Conservation (phyloP, 1,140 invertebrate species). For the Drosophila athabasca region DNA sequence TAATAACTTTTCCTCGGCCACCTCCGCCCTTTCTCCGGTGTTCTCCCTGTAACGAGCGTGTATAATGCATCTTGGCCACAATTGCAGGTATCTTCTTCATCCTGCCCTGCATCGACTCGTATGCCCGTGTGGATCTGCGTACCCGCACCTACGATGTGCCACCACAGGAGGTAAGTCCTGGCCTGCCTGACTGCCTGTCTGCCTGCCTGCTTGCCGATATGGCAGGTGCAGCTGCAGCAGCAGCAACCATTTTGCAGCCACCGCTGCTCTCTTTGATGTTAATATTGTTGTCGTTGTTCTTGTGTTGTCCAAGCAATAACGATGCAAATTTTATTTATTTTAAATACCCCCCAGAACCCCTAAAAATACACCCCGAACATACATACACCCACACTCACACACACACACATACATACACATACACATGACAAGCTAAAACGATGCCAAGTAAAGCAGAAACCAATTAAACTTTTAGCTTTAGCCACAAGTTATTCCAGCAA, state of each 20-base stretch:
- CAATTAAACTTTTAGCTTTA: slow-evolving; percentile 70
- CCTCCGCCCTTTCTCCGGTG: neutral
- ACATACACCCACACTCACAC: slow-evolving; percentile 2
- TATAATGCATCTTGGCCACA: slow-evolving; percentile 44
- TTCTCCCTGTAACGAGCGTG: slow-evolving; percentile 9
- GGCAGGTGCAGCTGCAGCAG: slow-evolving; percentile 14
- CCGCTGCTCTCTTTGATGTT: slow-evolving; percentile 21
- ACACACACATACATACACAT: slow-evolving; percentile 27
- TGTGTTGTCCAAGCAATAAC: slow-evolving; percentile 31
- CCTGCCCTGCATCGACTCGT: slow-evolving; percentile 96
- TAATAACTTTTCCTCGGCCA: too few species aligned
- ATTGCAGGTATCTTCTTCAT: slow-evolving; percentile 95
- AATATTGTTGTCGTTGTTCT: slow-evolving; percentile 55
- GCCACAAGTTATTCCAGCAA: slow-evolving; percentile 62
- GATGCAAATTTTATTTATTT: slow-evolving; percentile 49
- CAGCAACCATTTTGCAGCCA: slow-evolving; percentile 23
- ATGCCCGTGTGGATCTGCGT: slow-evolving; percentile 94
- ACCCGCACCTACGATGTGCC: slow-evolving; percentile 97
- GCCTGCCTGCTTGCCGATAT: slow-evolving; percentile 16
- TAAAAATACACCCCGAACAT: neutral
- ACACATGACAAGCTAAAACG: slow-evolving; percentile 40
- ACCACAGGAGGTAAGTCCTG: slow-evolving; percentile 92
- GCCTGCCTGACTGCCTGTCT: slow-evolving; percentile 19
- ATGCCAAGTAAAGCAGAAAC: slow-evolving; percentile 63
- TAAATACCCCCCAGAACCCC: slow-evolving; percentile 10